A percentile compares a stretch with the other conserved stretches of the same genome.
Conservation (phyloP, 2,888 invertebrate genomes). For the Drosophila testacea region DNA sequence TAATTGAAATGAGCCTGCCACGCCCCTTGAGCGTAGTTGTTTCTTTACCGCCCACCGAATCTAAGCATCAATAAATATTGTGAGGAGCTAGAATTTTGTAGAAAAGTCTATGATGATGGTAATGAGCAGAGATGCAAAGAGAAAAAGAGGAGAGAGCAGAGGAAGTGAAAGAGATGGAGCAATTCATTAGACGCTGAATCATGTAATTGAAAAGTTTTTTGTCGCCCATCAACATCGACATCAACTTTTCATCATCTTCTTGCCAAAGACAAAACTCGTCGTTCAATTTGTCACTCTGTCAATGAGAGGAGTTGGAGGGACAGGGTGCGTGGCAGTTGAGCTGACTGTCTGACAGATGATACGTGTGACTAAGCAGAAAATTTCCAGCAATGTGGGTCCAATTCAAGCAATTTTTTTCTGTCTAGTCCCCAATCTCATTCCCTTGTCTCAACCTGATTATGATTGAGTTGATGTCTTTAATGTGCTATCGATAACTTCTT, state of each 20-base stretch:
- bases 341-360: conserved; percentile 53
- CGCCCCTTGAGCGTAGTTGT: conserved; percentile 3
- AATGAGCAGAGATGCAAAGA: background rate
- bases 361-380: conserved; percentile 68
- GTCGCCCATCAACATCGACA: conserved; percentile 15
- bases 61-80: conserved; percentile 39
- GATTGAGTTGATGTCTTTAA: conserved; percentile 81
- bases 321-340: conserved; percentile 51
- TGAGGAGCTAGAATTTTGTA: conserved; percentile 11
- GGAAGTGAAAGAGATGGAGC: conserved; percentile 24
- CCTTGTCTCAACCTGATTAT: conserved; percentile 55
- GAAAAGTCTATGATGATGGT: background rate
- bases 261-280: conserved; percentile 64
- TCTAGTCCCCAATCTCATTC: conserved; percentile 7
- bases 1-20: conserved; percentile 71
- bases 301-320: conserved; percentile 20
- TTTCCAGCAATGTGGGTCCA: conserved; percentile 42
- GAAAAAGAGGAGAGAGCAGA: conserved; percentile 3
- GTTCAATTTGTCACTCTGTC: conserved; percentile 40
- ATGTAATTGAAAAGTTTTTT: conserved; percentile 72
- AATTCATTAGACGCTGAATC: conserved; percentile 43
- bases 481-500: conserved; percentile 74
- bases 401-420: conserved; percentile 18
- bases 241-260: conserved; percentile 35
- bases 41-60: background rate